phyloP scores from a whole-genome alignment of 2,888 invertebrate species.

The Andrena chrysosceles region DNA sequence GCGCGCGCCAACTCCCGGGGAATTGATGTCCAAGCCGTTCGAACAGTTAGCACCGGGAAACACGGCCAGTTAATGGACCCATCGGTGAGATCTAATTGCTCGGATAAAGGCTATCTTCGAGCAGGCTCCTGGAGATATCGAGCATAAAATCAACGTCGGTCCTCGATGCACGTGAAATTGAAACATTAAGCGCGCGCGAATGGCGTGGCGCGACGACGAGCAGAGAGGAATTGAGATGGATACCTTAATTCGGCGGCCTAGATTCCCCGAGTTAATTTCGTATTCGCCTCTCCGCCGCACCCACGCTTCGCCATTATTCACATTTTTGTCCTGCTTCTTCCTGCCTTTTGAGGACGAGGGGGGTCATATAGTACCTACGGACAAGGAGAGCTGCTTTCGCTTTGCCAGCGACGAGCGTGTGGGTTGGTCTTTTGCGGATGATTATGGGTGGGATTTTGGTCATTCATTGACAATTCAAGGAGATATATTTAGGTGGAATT shows the following conservation, averaged over 20 bases:
- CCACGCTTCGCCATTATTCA: constrained; percentile 40
- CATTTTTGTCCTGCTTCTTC: constrained; percentile 9
- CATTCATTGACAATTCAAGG: background rate
- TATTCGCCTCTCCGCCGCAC: constrained; percentile 20
- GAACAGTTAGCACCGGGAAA: constrained; percentile 20
- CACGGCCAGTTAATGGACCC: constrained; percentile 51
- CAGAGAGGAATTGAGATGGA: background rate
- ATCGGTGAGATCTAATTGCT: constrained; percentile 54
- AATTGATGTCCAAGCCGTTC: constrained; percentile 31
- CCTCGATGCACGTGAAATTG: constrained; percentile 44
- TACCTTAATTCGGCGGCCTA: constrained; percentile 35
- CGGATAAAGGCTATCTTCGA: constrained; percentile 53
- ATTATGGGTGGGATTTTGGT: background rate
- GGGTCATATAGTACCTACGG: background rate
- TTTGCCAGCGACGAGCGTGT: background rate
- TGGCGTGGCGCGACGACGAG: background rate
- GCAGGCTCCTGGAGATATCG: constrained; percentile 33
- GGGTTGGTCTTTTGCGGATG: background rate
- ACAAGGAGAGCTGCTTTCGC: background rate
- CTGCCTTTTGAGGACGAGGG: background rate
- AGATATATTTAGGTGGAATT: background rate
- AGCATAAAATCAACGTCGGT: constrained; percentile 35
- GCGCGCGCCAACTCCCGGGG: constrained; percentile 18
- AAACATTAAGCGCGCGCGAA: constrained; percentile 42
- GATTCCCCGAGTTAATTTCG: constrained; percentile 33